A percentile compares a stretch with the other conserved stretches of the same genome.
Conservation (phyloP, 1,140 invertebrate genomes). For the Drosophila littoralis region DNA sequence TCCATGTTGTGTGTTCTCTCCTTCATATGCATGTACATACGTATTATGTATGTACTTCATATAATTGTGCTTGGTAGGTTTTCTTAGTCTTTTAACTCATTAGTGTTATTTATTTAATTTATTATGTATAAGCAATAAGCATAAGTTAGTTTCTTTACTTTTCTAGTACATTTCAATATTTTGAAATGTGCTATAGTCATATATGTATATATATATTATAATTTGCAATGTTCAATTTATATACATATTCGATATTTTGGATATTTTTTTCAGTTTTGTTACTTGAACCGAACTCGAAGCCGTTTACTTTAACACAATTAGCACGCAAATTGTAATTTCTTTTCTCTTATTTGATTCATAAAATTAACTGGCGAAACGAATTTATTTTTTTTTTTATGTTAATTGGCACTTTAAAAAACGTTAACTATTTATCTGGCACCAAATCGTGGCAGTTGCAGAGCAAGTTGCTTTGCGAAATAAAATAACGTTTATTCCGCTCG, state of each 20-base stretch:
- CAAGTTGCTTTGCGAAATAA: neutral
- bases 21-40: neutral
- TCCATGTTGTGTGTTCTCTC: neutral
- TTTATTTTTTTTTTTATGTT: neutral
- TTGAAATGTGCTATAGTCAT: neutral
- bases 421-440: neutral
- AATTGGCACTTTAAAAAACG: conserved; percentile 1
- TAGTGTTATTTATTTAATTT: neutral
- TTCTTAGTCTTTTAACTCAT: neutral
- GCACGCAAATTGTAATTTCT: no score
- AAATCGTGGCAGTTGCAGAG: neutral
- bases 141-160: no score
- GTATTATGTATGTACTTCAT: neutral
- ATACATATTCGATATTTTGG: neutral
- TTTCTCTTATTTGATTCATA: neutral
- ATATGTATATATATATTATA: neutral
- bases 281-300: no score
- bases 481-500: conserved; percentile 27
- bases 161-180: neutral
- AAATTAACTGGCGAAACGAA: neutral
- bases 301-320: no score
- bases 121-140: no score
- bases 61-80: neutral
- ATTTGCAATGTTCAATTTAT: neutral
- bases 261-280: neutral